Conservation (phyloP, 2,888 invertebrate species). For the Neoascia interrupta region DNA sequence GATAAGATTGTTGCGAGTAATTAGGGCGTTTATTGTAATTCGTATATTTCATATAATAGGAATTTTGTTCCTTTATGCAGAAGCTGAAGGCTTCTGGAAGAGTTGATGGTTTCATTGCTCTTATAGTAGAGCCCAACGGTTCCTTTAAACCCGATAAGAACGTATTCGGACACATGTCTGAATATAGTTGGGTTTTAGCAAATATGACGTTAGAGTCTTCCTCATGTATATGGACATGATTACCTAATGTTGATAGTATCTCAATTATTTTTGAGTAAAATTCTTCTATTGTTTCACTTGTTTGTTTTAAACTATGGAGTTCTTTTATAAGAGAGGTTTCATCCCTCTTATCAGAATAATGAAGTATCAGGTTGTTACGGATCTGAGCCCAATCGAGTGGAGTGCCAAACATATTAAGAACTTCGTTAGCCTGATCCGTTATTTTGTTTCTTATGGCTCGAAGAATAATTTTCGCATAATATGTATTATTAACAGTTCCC, state of each 20-base stretch:
- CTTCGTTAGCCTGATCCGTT: slow-evolving; percentile 39
- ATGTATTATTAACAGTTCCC: background rate
- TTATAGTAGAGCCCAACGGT: slow-evolving; percentile 48
- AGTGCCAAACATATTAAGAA: slow-evolving; percentile 35
- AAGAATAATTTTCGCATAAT: slow-evolving; percentile 24
- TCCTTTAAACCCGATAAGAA: slow-evolving; percentile 42
- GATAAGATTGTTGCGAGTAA: no score
- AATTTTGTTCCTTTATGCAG: slow-evolving; percentile 51
- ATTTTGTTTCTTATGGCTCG: slow-evolving; percentile 53
- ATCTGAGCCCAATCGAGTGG: slow-evolving; percentile 20
- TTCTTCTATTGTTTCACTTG: no score
- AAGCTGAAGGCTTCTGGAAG: slow-evolving; percentile 26
- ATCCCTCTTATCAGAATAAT: slow-evolving; percentile 13
- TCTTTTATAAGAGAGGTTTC: slow-evolving; percentile 20
- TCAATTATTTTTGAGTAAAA: no score
- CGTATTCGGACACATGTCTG: slow-evolving; percentile 44
- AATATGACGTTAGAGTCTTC: slow-evolving; percentile 7
- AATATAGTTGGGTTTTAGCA: background rate
- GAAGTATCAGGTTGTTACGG: slow-evolving; percentile 5
- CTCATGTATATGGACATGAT: slow-evolving; percentile 39
- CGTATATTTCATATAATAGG: slow-evolving; percentile 8
- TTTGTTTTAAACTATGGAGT: slow-evolving; percentile 17
- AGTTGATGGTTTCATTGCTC: slow-evolving; percentile 41
- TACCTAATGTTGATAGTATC: slow-evolving; percentile 36
- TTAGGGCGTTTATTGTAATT: background rate